Base-by-base conservation (phyloP, 1,140 invertebrate species). In the Drosophila varians region DNA sequence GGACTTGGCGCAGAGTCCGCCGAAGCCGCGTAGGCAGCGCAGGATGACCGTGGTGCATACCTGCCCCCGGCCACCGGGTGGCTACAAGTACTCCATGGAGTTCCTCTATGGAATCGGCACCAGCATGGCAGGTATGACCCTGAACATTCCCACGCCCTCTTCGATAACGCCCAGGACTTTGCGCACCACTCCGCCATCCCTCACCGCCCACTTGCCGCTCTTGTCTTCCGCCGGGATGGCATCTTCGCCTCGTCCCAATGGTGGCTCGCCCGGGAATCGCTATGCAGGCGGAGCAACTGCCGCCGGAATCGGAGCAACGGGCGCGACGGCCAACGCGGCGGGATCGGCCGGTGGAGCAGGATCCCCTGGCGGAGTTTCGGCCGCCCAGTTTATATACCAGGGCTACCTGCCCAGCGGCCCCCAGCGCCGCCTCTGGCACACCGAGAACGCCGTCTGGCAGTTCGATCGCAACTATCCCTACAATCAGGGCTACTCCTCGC, bases 381-480 rank as follows among this genome's bases (percentile, higher is more conserved):
- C 74, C 1, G 36, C 52, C 0, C 82, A 82, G 18, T 73, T 75
- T 11, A 69, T 84, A 12, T 84, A 69, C 46, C 75, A 72, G 23
- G 58, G 70, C 1, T 83, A 71, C 21, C 16, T 75, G 56, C 62
- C 72, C 18, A 66, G 16, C 11, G 71, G 64, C 8, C 53, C 82
- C 11, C 82, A 87, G 69, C 69, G 82, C 0, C 82, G 83, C 16
- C 26, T 87, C 26, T 87, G 82, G 82, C 82, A 87, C 18, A 31
- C 69, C 4, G 82, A 87, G 26, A 77, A 82, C 18, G 74, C 82
- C 0, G 70, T 82, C 3, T 87, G 83, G 77, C 82, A 87, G 40
- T 87, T 82, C 5, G 82, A 87, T 62, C 56, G 82, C 7, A 87
- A 87, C 25, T 87, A 87, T 77, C 82, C 82, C 1, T 87, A 77